phyloP scores from a whole-genome alignment of 2,113 vertebrate species.

The Chaetura pelagica region DNA sequence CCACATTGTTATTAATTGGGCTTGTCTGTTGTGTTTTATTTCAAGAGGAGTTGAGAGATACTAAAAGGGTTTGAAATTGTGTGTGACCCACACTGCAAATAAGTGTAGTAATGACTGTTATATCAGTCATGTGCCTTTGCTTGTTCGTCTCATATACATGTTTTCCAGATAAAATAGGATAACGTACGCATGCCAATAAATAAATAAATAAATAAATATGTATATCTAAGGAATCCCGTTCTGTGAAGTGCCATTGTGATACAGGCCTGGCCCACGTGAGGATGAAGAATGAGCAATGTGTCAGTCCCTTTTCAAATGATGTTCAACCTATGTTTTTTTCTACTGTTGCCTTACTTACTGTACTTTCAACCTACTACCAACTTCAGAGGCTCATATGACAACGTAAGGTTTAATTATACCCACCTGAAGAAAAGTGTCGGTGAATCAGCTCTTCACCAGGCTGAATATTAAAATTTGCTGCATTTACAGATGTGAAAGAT shows the following conservation, averaged over 20 bases:
- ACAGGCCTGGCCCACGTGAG: neutral
- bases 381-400: neutral
- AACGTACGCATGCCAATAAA: neutral
- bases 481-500: constrained; percentile 62
- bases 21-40: neutral
- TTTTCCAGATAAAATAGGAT: neutral
- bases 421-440: constrained; percentile 23
- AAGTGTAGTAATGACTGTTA: neutral
- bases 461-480: constrained; percentile 56
- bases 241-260: neutral
- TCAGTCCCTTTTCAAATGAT: neutral
- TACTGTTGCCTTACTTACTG: neutral
- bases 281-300: neutral
- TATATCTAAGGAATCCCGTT: neutral
- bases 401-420: constrained; percentile 59
- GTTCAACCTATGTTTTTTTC: neutral
- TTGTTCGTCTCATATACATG: neutral
- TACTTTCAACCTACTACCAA: constrained; percentile 20
- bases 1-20: neutral
- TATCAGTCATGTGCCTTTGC: neutral
- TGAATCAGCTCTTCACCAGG: constrained; percentile 70
- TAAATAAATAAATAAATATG: no score
- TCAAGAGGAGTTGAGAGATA: neutral
- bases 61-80: neutral
- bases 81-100: neutral